A percentile compares a stretch with the other conserved stretches of the same genome.
These are phyloP conservation scores for Sycophaga agraensis DNA, from an alignment of 1,140 invertebrate genomes.

Conservation along the genomic window DNA sequence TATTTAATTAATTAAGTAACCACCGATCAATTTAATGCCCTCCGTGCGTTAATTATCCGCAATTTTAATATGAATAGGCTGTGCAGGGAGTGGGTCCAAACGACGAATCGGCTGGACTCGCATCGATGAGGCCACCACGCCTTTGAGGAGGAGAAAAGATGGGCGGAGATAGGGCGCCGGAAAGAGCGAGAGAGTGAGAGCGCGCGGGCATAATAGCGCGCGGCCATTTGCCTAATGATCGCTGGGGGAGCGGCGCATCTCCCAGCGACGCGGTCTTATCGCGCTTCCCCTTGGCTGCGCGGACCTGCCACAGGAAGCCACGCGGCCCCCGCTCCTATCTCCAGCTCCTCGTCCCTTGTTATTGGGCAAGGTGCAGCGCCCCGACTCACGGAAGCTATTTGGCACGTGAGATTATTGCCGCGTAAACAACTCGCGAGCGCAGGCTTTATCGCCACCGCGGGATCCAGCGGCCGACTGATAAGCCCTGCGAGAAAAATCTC, in stretches of 20 bases:
- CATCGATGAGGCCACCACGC: too few species aligned
- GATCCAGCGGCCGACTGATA: slow-evolving; percentile 15
- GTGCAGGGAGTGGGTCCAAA: too few species aligned
- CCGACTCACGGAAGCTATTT: slow-evolving; percentile 43
- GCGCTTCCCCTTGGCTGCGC: slow-evolving; percentile 54
- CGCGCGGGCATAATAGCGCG: slow-evolving; percentile 38
- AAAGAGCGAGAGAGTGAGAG: neutral
- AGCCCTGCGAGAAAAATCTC: too few species aligned
- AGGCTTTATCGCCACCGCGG: slow-evolving; percentile 30
- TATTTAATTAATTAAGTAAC: too few species aligned
- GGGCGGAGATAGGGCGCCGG: neutral
- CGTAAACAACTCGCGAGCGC: slow-evolving; percentile 47
- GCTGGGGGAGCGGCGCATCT: slow-evolving; percentile 35
- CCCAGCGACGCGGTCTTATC: slow-evolving; percentile 45
- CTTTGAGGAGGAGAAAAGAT: neutral
- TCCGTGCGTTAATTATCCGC: too few species aligned
- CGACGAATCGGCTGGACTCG: too few species aligned
- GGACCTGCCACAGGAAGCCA: slow-evolving; percentile 44
- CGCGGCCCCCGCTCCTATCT: slow-evolving; percentile 7
- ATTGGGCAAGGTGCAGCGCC: neutral
- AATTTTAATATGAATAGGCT: too few species aligned
- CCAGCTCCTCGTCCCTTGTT: neutral
- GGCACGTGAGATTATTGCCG: slow-evolving; percentile 53
- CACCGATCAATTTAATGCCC: too few species aligned
- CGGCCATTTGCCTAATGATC: slow-evolving; percentile 55